phyloP scores from a whole-genome alignment of 1,140 invertebrate species.

The Scaptomyza montana region DNA sequence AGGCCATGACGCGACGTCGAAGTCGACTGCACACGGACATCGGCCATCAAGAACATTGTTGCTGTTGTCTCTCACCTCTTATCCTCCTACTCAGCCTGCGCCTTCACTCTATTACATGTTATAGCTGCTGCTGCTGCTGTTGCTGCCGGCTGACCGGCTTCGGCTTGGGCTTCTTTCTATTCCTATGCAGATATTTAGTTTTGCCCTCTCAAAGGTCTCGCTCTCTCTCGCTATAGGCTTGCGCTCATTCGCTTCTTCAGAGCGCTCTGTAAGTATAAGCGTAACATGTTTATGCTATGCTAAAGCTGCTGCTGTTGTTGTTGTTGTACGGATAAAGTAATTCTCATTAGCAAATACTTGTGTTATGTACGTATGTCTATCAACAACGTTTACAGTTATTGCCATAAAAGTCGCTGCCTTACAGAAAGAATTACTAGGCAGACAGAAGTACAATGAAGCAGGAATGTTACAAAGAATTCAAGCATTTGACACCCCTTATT shows the following conservation, averaged over 20 bases:
- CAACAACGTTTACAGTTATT: constrained; percentile 44
- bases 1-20: constrained; percentile 53
- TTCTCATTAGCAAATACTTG: constrained; percentile 46
- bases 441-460: constrained; percentile 26
- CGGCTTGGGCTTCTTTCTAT: constrained; percentile 10
- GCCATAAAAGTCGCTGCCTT: constrained; percentile 37
- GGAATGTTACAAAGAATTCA: constrained; percentile 22
- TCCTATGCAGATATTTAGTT: constrained; percentile 48
- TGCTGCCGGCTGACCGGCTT: constrained; percentile 45
- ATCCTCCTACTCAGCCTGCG: neutral
- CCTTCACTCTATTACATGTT: too few relatives aligned
- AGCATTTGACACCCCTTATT: neutral
- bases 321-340: constrained; percentile 31
- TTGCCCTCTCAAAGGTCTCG: constrained; percentile 8
- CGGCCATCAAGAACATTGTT: constrained; percentile 47
- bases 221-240: neutral
- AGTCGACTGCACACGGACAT: constrained; percentile 36
- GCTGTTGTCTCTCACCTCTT: constrained; percentile 22
- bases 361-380: constrained; percentile 21
- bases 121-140: neutral
- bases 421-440: constrained; percentile 45
- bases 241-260: constrained; percentile 7
- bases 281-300: constrained; percentile 49
- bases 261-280: constrained; percentile 25
- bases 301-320: constrained; percentile 21